Conservation (phyloP, 2,113 vertebrate genomes). For the Catagonus wagneri region DNA sequence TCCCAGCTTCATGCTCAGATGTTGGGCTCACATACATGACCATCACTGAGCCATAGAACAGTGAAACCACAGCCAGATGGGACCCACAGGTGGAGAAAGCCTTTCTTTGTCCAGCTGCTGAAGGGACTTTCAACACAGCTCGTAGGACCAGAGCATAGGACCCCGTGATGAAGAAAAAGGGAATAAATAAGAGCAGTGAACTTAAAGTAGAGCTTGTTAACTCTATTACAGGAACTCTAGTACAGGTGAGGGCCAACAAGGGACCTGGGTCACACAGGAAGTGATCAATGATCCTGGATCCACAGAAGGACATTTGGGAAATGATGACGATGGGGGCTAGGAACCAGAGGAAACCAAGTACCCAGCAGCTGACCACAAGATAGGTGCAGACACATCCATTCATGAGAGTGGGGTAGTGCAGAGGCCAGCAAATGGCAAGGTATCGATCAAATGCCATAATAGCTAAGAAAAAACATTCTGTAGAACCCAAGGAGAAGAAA, state of each 20-base stretch:
- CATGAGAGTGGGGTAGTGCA: constrained; percentile 72
- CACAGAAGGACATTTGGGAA: constrained; percentile 80
- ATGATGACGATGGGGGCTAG: constrained; percentile 69
- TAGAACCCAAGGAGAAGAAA: constrained; percentile 77
- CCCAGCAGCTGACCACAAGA: constrained; percentile 75
- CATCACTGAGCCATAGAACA: constrained; percentile 83
- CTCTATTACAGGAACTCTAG: constrained; percentile 49
- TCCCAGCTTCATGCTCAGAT: constrained; percentile 42
- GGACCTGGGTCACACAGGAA: constrained; percentile 80
- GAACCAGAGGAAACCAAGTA: constrained; percentile 77
- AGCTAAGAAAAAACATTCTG: constrained; percentile 79
- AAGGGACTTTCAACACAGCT: constrained; percentile 73
- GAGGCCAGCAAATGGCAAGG: constrained; percentile 82
- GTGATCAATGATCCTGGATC: constrained; percentile 73
- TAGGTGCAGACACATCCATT: constrained; percentile 24
- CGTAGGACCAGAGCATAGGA: constrained; percentile 74
- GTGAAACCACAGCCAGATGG: constrained; percentile 79
- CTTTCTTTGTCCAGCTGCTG: constrained; percentile 69
- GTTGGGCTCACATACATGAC: constrained; percentile 80
- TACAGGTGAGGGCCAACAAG: constrained; percentile 71
- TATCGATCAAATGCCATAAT: constrained; percentile 82
- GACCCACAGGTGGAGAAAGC: constrained; percentile 83
- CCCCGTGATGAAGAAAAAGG: constrained; percentile 75
- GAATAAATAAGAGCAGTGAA: constrained; percentile 70
- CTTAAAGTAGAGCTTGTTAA: constrained; percentile 52